Evolutionary conservation across 2,888 invertebrate species (phyloP), one percentile per base, ranked within the genome.

Genomic region (Nemapogon koenigi): DNA sequence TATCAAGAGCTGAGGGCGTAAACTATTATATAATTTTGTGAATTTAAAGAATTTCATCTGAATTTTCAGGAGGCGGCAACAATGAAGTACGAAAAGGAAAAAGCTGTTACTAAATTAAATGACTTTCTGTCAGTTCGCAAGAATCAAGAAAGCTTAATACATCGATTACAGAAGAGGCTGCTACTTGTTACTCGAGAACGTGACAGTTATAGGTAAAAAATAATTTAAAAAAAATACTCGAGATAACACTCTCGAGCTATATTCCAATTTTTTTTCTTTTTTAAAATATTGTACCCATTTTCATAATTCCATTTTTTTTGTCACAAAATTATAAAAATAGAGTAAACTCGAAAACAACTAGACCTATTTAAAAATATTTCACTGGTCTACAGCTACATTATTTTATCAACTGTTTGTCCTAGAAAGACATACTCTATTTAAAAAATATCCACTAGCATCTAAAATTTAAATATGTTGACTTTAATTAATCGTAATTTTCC

Each of bases 181-280:
- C 56, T 86, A 25, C 73, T 90, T 1, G 70, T 80, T 6, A 81
- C 83, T 1, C 81, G 88, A 22, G 93, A 93, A 59, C 79, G 93
- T 16, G 92, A 93, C 52, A 91, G 90, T 54, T 90, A 91, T 52
- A 84, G 91, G 57, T 85, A 40, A 46, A n/a, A n/a, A n/a, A n/a
- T n/a, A n/a, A n/a, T n/a, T n/a, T n/a, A n/a, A n/a, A n/a, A n/a
- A n/a, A n/a, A n/a, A n/a, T n/a, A n/a, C n/a, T n/a, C n/a, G n/a
- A n/a, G n/a, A n/a, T n/a, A n/a, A n/a, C n/a, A n/a, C n/a, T n/a
- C n/a, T n/a, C n/a, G n/a, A n/a, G n/a, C n/a, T n/a, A n/a, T n/a
- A n/a, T n/a, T n/a, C n/a, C n/a, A n/a, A n/a, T n/a, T n/a, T n/a
- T n/a, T n/a, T n/a, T n/a, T n/a, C n/a, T n/a, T n/a, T n/a, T n/a